Percentiles rank a stretch among this genome's conserved stretches.
These are phyloP conservation scores for Merops nubicus DNA, from an alignment of 2,113 vertebrate species.

Conservation along the genomic window DNA sequence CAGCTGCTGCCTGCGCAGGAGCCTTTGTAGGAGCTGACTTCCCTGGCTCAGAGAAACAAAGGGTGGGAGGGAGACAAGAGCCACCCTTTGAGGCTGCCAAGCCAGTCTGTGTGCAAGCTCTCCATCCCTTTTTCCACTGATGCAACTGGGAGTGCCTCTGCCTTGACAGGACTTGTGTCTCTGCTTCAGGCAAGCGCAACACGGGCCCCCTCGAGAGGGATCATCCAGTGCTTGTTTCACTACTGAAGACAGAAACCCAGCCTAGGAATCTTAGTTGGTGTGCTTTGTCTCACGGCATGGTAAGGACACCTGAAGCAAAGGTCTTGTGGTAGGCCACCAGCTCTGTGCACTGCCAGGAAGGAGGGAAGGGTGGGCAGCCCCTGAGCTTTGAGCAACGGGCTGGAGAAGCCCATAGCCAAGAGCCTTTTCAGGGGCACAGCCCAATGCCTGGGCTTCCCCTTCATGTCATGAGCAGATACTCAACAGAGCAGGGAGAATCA, in stretches of 20 bases:
- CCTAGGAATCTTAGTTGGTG: neutral
- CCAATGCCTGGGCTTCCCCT: neutral
- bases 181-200: neutral
- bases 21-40: neutral
- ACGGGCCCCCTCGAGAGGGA: neutral
- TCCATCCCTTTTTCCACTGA: neutral
- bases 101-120: neutral
- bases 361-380: neutral
- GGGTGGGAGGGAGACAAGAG: neutral
- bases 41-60: neutral
- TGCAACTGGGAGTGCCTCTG: neutral
- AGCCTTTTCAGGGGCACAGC: neutral
- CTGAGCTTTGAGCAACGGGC: neutral
- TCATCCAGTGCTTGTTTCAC: neutral
- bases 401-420: neutral
- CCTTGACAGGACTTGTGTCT: neutral
- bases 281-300: neutral
- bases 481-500: neutral
- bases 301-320: neutral
- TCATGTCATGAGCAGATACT: neutral
- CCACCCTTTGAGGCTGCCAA: neutral
- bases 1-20: neutral
- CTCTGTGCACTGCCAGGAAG: neutral
- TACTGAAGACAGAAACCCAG: neutral
- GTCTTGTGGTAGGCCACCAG: neutral